Percentiles rank a stretch among this genome's conserved stretches.
Conservation (phyloP, 2,797 vertebrate species). For the Poecilia velifera region DNA sequence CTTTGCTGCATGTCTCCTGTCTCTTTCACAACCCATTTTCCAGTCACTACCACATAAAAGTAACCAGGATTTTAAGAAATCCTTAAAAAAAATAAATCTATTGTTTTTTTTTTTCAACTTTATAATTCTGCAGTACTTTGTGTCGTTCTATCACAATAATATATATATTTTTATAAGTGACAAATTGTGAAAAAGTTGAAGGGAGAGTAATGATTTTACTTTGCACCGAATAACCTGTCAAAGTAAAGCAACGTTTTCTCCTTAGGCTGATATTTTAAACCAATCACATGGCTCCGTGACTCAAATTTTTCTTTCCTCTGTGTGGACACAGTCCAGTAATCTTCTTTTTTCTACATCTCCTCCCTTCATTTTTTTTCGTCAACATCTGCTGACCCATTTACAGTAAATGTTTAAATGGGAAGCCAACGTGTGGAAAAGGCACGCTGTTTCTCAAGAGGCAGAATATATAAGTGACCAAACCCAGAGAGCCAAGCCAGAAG, state of each 20-base stretch:
- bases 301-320: constrained; percentile 35
- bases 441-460: constrained; percentile 1
- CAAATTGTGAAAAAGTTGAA: not conserved
- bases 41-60: no score
- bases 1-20: no score
- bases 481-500: constrained; percentile 29
- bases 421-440: constrained; percentile 28
- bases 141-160: not conserved
- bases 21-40: no score
- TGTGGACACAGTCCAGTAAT: constrained; percentile 34
- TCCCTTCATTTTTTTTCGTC: constrained; percentile 32
- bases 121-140: not conserved
- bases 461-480: constrained; percentile 11
- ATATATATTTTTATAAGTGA: not conserved
- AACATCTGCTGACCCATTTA: constrained; percentile 74
- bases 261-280: constrained; percentile 5
- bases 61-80: no score
- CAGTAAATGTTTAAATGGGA: constrained; percentile 39
- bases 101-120: not conserved
- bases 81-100: not conserved
- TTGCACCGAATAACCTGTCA: not conserved
- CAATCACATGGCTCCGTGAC: constrained; percentile 7
- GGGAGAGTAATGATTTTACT: not conserved
- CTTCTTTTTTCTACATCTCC: constrained; percentile 32
- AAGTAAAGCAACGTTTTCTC: not conserved